These are phyloP conservation scores for Uromys caudimaculatus DNA, from an alignment of 2,797 vertebrate genomes.

Conservation along the genomic window DNA sequence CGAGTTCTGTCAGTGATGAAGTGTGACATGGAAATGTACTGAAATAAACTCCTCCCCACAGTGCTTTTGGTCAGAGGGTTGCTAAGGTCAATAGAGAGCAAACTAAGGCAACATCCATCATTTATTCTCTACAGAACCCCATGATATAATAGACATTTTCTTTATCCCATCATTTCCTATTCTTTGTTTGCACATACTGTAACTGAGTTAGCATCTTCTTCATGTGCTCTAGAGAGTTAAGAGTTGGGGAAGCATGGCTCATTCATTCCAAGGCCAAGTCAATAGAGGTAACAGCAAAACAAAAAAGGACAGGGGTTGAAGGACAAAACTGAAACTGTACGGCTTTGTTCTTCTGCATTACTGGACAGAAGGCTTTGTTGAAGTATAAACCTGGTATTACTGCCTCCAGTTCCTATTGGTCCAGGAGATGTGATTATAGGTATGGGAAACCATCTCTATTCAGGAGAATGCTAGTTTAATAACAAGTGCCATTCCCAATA, in stretches of 20 bases:
- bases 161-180: constrained; percentile 39
- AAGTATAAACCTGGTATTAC: not conserved
- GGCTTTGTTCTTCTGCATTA: not conserved
- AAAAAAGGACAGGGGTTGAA: not conserved
- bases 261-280: not conserved
- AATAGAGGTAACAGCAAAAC: not conserved
- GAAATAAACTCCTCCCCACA: not conserved
- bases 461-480: not conserved
- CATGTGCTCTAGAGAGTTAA: not conserved
- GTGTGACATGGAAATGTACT: not conserved
- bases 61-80: not conserved
- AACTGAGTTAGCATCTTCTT: not conserved
- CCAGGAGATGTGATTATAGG: not conserved
- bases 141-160: constrained; percentile 17
- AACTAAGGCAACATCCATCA: not conserved
- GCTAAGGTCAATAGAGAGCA: not conserved
- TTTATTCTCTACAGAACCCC: constrained; percentile 14
- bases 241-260: not conserved
- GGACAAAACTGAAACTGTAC: not conserved
- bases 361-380: not conserved
- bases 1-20: not conserved
- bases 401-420: not conserved
- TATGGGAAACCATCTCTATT: not conserved
- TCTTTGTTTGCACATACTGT: constrained; percentile 22
- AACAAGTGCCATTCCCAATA: not conserved